Percentiles rank a stretch among this genome's conserved stretches.
Conservation (phyloP, 2,888 invertebrate genomes). For the Eupithecia pulchellata region DNA sequence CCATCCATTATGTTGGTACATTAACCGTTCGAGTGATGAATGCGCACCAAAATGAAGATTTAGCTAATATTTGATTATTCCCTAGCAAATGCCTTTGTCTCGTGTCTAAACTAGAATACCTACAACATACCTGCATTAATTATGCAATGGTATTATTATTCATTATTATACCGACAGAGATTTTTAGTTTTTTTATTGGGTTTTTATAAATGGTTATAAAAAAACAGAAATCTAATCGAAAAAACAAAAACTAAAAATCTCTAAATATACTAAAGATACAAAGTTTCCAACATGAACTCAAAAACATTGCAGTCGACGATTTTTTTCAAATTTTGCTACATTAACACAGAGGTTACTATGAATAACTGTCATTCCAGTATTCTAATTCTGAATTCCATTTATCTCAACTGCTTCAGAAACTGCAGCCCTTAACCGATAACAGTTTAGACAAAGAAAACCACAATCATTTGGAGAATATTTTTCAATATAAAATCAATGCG, state of each 20-base stretch:
- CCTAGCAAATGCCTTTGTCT: constrained; percentile 5
- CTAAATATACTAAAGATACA: too few species aligned
- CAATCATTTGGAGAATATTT: constrained; percentile 31
- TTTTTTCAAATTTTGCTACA: background rate
- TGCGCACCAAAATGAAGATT: constrained; percentile 41
- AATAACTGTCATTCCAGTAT: background rate
- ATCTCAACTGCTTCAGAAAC: constrained; percentile 13
- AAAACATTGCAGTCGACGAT: background rate
- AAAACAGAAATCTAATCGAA: too few species aligned
- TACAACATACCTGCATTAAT: background rate
- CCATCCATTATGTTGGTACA: constrained; percentile 45
- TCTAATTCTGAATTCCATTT: background rate
- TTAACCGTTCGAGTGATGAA: constrained; percentile 41
- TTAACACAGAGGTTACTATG: background rate
- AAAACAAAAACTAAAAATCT: too few species aligned
- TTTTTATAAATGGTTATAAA: too few species aligned
- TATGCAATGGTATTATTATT: background rate
- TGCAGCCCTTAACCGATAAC: constrained; percentile 23
- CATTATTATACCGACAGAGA: too few species aligned
- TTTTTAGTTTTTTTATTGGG: too few species aligned
- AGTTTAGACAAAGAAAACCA: constrained; percentile 34
- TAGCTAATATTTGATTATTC: constrained; percentile 38
- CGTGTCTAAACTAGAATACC: background rate
- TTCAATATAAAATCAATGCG: constrained; percentile 59
- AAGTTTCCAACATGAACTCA: background rate